These are phyloP conservation scores for Athalia rosae DNA, from an alignment of 2,888 invertebrate species.

Conservation along the genomic window DNA sequence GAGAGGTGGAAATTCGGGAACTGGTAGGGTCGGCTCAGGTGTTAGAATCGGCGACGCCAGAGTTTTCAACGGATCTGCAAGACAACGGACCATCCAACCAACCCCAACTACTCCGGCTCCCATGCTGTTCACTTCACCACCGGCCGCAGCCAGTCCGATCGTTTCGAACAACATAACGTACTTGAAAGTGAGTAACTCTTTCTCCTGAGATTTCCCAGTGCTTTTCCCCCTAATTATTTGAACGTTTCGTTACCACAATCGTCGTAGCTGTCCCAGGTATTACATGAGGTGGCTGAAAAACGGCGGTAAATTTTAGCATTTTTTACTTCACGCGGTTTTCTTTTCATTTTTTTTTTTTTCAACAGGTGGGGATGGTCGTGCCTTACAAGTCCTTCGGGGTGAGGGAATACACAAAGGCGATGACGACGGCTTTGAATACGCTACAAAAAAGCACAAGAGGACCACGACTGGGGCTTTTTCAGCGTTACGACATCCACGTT, in stretches of 20 bases:
- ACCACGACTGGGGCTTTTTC: slow-evolving; percentile 80
- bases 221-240: too few species aligned
- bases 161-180: slow-evolving; percentile 37
- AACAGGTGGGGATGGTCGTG: slow-evolving; percentile 83
- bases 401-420: slow-evolving; percentile 83
- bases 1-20: slow-evolving; percentile 61
- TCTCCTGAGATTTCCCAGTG: neutral
- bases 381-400: slow-evolving; percentile 86
- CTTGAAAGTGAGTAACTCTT: slow-evolving; percentile 51
- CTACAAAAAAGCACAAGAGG: slow-evolving; percentile 76
- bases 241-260: neutral
- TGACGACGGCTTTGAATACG: slow-evolving; percentile 80
- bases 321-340: too few species aligned
- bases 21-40: slow-evolving; percentile 19
- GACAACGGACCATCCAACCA: slow-evolving; percentile 62
- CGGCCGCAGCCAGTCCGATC: slow-evolving; percentile 51
- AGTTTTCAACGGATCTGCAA: slow-evolving; percentile 62
- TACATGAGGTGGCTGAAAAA: too few species aligned
- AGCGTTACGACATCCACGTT: slow-evolving; percentile 82
- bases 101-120: slow-evolving; percentile 56
- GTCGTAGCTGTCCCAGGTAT: too few species aligned
- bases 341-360: too few species aligned
- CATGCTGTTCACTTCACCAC: slow-evolving; percentile 54
- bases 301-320: too few species aligned
- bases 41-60: slow-evolving; percentile 67